A percentile compares a stretch with the other conserved stretches of the same genome.
Evolutionary conservation across 2,113 vertebrate species (phyloP).

Genomic region (Drymodes brunneopygia): DNA sequence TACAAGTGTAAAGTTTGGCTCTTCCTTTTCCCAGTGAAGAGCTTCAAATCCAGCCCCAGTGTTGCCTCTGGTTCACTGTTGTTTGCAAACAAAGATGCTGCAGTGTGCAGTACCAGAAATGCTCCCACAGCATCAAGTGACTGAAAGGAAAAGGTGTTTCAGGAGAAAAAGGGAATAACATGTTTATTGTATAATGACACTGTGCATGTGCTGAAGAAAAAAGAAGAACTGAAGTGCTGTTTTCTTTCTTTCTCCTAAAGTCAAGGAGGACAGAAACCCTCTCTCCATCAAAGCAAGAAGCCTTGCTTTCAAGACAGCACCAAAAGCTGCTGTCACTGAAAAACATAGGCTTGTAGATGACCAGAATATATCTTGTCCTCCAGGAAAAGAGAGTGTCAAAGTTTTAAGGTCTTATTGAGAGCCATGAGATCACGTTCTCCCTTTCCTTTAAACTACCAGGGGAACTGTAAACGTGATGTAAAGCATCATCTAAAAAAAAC

Average conservation of each 20-base stretch:
- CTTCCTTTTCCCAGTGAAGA: not conserved
- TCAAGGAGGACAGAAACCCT: not conserved
- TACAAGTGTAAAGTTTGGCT: not conserved
- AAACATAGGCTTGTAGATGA: not conserved
- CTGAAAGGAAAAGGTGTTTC: constrained; percentile 5
- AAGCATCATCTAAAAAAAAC: not conserved
- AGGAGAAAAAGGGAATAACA: not conserved
- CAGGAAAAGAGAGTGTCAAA: not conserved
- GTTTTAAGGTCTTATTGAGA: constrained; percentile 14
- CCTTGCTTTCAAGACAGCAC: constrained; percentile 5
- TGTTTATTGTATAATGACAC: not conserved
- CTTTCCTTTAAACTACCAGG: not conserved
- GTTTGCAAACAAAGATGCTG: not conserved
- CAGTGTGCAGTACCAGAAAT: not conserved
- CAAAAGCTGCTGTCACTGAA: not conserved
- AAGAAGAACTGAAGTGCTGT: not conserved
- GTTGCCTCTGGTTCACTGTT: not conserved
- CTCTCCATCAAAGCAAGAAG: not conserved
- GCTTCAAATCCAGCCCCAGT: not conserved
- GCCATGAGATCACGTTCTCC: not conserved
- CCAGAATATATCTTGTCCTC: constrained; percentile 14
- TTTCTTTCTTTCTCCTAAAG: not conserved
- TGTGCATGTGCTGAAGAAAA: not conserved
- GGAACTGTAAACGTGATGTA: constrained; percentile 36
- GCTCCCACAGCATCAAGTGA: not conserved